These are phyloP conservation scores for Micronycteris hirsuta DNA, from an alignment of 2,113 vertebrate species.

Conservation along the genomic window DNA sequence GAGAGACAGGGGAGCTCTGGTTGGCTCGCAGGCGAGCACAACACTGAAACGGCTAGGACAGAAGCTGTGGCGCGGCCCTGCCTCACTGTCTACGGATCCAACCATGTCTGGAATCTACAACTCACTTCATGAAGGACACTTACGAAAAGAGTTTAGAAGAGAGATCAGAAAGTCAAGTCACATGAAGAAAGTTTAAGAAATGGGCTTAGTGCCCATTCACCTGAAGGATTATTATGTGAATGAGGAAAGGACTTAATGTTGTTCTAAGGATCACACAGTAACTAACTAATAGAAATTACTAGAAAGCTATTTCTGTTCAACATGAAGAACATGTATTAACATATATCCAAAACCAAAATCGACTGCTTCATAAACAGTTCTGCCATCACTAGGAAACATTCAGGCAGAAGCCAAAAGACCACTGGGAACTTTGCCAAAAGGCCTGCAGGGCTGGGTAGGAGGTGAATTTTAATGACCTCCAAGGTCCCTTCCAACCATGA, in stretches of 20 bases:
- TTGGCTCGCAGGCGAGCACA: neutral
- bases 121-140: neutral
- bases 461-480: neutral
- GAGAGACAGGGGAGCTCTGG: neutral
- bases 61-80: neutral
- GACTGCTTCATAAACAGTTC: neutral
- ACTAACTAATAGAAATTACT: constrained; percentile 8
- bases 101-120: neutral
- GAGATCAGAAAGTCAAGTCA: neutral
- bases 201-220: neutral
- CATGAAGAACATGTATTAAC: neutral
- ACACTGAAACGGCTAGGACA: neutral
- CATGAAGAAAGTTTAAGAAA: neutral
- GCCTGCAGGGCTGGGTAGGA: neutral
- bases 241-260: neutral
- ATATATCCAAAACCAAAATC: neutral
- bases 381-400: neutral
- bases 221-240: neutral
- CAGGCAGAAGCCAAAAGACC: neutral
- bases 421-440: neutral
- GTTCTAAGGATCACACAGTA: neutral
- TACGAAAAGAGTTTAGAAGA: neutral
- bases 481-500: neutral
- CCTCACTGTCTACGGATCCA: neutral
- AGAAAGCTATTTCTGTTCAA: constrained; percentile 28